Conservation (phyloP, 2,113 vertebrate species). For the Centropristis striata region DNA sequence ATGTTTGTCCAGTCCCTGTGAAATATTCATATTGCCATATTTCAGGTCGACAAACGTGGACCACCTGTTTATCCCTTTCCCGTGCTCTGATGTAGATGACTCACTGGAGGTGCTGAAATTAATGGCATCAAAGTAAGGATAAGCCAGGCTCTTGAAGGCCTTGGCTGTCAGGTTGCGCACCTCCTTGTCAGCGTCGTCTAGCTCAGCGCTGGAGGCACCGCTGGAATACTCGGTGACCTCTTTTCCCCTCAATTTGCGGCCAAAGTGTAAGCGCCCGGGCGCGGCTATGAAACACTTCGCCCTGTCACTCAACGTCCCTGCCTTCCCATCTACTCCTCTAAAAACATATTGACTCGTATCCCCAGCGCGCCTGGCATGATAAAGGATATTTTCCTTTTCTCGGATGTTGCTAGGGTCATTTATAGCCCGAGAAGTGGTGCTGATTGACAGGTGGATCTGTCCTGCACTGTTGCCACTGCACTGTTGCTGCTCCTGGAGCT, state of each 20-base stretch:
- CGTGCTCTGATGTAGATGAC: slow-evolving; percentile 90
- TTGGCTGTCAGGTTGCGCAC: slow-evolving; percentile 94
- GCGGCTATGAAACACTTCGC: slow-evolving; percentile 82
- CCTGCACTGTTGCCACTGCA: slow-evolving; percentile 79
- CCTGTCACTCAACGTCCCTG: slow-evolving; percentile 66
- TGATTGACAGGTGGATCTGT: slow-evolving; percentile 98
- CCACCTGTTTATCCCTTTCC: slow-evolving; percentile 89
- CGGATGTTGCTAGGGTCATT: slow-evolving; percentile 90
- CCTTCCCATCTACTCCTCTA: slow-evolving; percentile 77
- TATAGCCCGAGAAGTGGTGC: slow-evolving; percentile 92
- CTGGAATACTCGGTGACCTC: slow-evolving; percentile 89
- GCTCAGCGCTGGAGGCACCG: slow-evolving; percentile 93
- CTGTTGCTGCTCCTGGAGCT: slow-evolving; percentile 69
- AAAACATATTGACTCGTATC: slow-evolving; percentile 89
- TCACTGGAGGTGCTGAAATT: slow-evolving; percentile 91
- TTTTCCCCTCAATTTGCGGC: slow-evolving; percentile 82
- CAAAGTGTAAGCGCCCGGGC: slow-evolving; percentile 89
- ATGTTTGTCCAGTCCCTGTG: slow-evolving; percentile 70
- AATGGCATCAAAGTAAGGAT: slow-evolving; percentile 91
- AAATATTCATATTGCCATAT: slow-evolving; percentile 86
- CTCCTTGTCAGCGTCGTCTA: slow-evolving; percentile 97
- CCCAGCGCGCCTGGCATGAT: slow-evolving; percentile 88
- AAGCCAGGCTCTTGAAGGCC: slow-evolving; percentile 94
- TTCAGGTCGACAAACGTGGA: slow-evolving; percentile 94
- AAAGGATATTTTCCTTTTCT: slow-evolving; percentile 85